Percentiles rank a stretch among this genome's conserved stretches.
Conservation (phyloP, 2,113 vertebrate species). For the Austrofundulus limnaeus region DNA sequence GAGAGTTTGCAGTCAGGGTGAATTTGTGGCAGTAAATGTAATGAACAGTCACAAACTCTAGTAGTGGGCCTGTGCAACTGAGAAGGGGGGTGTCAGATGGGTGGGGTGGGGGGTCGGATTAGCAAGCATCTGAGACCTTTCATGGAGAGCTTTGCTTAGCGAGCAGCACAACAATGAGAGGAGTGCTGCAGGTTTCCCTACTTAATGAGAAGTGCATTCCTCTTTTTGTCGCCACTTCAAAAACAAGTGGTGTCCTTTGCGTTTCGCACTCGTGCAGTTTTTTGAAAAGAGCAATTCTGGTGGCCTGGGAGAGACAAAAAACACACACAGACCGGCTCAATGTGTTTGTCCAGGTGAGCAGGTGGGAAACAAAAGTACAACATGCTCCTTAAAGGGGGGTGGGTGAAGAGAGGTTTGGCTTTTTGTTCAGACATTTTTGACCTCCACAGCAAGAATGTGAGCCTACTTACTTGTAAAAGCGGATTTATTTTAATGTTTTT, state of each 20-base stretch:
- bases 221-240: conserved; percentile 56
- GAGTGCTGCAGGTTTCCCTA: conserved; percentile 56
- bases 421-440: conserved; percentile 14
- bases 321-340: conserved; percentile 15
- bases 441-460: conserved; percentile 1
- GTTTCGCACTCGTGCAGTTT: conserved; percentile 36
- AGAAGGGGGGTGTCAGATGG: background rate
- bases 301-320: conserved; percentile 10
- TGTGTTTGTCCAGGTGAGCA: conserved; percentile 44
- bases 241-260: conserved; percentile 53
- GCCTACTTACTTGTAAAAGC: background rate
- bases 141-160: conserved; percentile 28
- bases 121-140: conserved; percentile 36
- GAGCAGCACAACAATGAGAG: conserved; percentile 43
- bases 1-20: conserved; percentile 19
- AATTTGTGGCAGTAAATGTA: conserved; percentile 8
- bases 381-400: background rate
- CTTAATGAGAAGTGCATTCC: conserved; percentile 59
- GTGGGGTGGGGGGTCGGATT: conserved; percentile 11
- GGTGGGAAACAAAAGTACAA: conserved; percentile 19
- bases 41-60: conserved; percentile 18
- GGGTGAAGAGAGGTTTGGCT: conserved; percentile 5
- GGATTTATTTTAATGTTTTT: conserved; percentile 7
- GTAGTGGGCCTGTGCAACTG: conserved; percentile 4
- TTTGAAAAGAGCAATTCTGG: conserved; percentile 8